These are phyloP conservation scores for Laticauda colubrina DNA, from an alignment of 2,113 vertebrate species.

Conservation along the genomic window DNA sequence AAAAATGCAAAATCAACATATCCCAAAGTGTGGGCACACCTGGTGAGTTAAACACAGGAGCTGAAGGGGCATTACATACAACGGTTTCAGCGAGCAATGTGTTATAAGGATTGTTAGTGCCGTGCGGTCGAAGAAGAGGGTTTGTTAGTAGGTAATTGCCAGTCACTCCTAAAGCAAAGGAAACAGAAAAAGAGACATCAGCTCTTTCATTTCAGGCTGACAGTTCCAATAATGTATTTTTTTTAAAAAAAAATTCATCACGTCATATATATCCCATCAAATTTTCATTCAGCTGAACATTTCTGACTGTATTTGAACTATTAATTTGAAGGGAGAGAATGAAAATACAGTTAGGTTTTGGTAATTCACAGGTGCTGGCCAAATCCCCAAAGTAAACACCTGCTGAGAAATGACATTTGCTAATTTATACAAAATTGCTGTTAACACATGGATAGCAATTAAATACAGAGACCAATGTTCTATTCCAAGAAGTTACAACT, in stretches of 20 bases:
- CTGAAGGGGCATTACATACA: constrained; percentile 98
- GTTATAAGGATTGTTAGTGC: constrained; percentile 99
- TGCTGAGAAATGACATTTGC: constrained; percentile 75
- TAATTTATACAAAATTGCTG: constrained; percentile 73
- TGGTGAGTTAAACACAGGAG: constrained; percentile 99
- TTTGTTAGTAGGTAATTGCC: constrained; percentile 99
- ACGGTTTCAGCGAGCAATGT: constrained; percentile 99
- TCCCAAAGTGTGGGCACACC: constrained; percentile 91
- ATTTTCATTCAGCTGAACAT: constrained; percentile 61
- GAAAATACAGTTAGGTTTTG: constrained; percentile 66
- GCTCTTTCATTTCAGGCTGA: constrained; percentile 75
- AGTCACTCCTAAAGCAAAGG: constrained; percentile 97
- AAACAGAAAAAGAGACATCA: constrained; percentile 83
- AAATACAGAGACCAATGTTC: constrained; percentile 66
- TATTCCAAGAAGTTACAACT: constrained; percentile 64
- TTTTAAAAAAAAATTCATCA: constrained; percentile 35
- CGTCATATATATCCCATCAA: constrained; percentile 59
- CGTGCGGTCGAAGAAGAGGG: constrained; percentile 99
- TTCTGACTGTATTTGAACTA: constrained; percentile 68
- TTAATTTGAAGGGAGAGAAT: constrained; percentile 66
- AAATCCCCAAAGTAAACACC: constrained; percentile 77
- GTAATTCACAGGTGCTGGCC: constrained; percentile 74
- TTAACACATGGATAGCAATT: constrained; percentile 74
- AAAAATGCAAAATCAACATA: constrained; percentile 46
- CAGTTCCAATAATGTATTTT: constrained; percentile 63